Conservation (phyloP, 1,140 invertebrate species). For the Antheraea mylitta region DNA sequence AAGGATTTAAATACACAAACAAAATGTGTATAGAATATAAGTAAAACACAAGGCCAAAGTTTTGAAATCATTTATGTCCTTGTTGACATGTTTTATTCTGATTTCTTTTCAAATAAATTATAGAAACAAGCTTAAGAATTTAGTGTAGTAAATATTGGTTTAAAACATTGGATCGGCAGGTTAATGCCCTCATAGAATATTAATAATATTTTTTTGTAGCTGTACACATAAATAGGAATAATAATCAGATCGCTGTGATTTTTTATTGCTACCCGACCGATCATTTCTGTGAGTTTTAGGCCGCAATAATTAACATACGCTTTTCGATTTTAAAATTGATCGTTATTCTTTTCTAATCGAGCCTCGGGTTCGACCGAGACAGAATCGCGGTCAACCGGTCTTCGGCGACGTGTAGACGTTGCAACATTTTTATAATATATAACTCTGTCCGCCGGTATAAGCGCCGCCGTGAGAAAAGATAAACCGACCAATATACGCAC, state of each 20-base stretch:
- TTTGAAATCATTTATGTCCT: not conserved
- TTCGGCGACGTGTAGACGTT: slow-evolving; percentile 27
- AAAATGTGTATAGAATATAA: no score
- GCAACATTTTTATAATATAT: slow-evolving; percentile 42
- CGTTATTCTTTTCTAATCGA: slow-evolving; percentile 39
- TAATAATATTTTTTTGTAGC: slow-evolving; percentile 25
- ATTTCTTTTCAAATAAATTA: not conserved
- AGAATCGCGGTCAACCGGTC: slow-evolving; percentile 49
- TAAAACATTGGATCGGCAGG: slow-evolving; percentile 23
- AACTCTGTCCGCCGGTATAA: slow-evolving; percentile 44
- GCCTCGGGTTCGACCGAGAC: slow-evolving; percentile 34
- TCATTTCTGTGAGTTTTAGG: slow-evolving; percentile 25
- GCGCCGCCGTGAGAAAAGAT: slow-evolving; percentile 63
- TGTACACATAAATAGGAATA: slow-evolving; percentile 25
- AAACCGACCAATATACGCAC: slow-evolving; percentile 33
- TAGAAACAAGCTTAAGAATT: not conserved
- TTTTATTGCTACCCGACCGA: slow-evolving; percentile 19
- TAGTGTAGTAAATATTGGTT: slow-evolving; percentile 11
- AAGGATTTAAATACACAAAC: no score
- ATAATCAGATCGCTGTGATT: slow-evolving; percentile 25
- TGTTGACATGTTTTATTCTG: not conserved
- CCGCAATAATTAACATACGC: slow-evolving; percentile 32
- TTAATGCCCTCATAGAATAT: slow-evolving; percentile 29
- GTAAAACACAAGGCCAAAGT: no score
- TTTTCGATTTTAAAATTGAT: slow-evolving; percentile 31